Conservation (phyloP, 1,140 invertebrate genomes). For the Pseudobourletiella spinata region DNA sequence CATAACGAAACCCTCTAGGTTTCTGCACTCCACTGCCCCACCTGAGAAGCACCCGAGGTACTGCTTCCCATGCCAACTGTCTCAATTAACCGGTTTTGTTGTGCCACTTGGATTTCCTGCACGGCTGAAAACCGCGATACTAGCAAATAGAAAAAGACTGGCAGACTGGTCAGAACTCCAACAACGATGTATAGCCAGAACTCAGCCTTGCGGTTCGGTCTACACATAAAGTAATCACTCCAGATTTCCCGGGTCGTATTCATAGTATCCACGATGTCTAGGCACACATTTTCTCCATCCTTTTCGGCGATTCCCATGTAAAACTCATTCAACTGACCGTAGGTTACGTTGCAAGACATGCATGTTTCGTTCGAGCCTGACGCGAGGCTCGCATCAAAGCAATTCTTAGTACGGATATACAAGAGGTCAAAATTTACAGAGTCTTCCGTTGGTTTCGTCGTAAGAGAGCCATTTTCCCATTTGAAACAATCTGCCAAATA, state of each 20-base stretch:
- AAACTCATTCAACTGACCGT: constrained; percentile 23
- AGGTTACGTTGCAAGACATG: constrained; percentile 14
- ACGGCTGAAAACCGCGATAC: constrained; percentile 18
- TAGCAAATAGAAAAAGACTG: constrained; percentile 26
- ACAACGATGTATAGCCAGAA: constrained; percentile 18
- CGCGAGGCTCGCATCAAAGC: constrained; percentile 7
- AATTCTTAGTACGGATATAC: constrained; percentile 13
- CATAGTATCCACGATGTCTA: constrained; percentile 35
- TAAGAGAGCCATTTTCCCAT: constrained; percentile 18
- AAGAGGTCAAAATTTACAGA: constrained; percentile 13
- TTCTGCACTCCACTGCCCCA: too few relatives aligned
- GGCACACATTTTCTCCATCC: constrained; percentile 28
- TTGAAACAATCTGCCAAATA: too few relatives aligned
- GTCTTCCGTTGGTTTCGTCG: constrained; percentile 9
- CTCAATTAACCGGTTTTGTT: not conserved
- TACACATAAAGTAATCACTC: constrained; percentile 25
- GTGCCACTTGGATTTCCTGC: constrained; percentile 29
- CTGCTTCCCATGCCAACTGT: not conserved
- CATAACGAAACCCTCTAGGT: too few relatives aligned
- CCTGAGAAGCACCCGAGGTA: too few relatives aligned
- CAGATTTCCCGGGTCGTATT: constrained; percentile 32
- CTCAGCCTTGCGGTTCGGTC: constrained; percentile 7
- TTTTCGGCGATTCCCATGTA: constrained; percentile 25
- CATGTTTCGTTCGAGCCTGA: constrained; percentile 18
- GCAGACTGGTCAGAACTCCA: constrained; percentile 14